Conservation (phyloP, 2,888 invertebrate genomes). For the Phymatocera aterrima region DNA sequence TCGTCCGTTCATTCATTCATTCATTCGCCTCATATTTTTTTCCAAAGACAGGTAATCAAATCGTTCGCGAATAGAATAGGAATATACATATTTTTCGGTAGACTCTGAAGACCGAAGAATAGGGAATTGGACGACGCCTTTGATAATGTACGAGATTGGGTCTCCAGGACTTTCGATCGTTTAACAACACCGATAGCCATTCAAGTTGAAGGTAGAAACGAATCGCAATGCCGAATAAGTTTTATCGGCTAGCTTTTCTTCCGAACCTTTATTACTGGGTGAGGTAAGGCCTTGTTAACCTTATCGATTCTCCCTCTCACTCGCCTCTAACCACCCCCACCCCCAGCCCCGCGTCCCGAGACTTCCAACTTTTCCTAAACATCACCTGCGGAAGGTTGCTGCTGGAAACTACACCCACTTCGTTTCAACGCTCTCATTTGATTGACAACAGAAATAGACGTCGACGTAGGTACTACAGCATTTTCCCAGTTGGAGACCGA, state of each 20-base stretch:
- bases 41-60: not conserved
- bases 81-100: not conserved
- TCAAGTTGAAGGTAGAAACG: not conserved
- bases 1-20: not conserved
- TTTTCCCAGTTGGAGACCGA: no score
- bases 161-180: conserved; percentile 19
- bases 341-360: not conserved
- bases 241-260: conserved; percentile 56
- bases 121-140: not conserved
- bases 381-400: not conserved
- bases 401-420: not conserved
- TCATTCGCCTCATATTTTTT: no score
- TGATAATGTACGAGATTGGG: not conserved
- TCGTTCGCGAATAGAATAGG: not conserved
- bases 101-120: not conserved
- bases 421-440: no score
- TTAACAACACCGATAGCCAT: conserved; percentile 25
- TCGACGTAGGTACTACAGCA: no score
- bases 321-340: no score
- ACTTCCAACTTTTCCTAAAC: not conserved
- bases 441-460: no score
- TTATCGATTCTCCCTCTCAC: conserved; percentile 56
- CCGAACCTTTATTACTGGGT: conserved; percentile 59
- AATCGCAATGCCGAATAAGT: conserved; percentile 22
- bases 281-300: conserved; percentile 58